These are phyloP conservation scores for Fopius arisanus DNA, from an alignment of 1,140 invertebrate species.

Conservation along the genomic window DNA sequence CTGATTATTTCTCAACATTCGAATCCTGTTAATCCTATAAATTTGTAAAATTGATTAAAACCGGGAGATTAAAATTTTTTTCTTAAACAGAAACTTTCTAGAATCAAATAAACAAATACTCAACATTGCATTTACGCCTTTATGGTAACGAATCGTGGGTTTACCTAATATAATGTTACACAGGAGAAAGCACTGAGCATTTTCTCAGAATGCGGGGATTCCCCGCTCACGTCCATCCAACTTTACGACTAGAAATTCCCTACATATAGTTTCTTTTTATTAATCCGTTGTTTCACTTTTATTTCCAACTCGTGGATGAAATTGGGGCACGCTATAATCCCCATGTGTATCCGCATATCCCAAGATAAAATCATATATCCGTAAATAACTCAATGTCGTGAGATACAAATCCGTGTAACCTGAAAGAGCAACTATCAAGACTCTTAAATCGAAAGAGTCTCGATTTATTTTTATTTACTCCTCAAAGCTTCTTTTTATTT, in stretches of 20 bases:
- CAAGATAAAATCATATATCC: slow-evolving; percentile 3
- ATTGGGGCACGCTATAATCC: neutral
- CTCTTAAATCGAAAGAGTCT: neutral
- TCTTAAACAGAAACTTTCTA: too few species aligned
- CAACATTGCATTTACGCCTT: too few species aligned
- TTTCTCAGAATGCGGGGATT: too few species aligned
- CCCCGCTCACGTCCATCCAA: too few species aligned
- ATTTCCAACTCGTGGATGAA: neutral
- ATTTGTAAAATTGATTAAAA: too few species aligned
- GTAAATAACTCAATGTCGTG: slow-evolving; percentile 18
- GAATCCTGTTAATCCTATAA: too few species aligned
- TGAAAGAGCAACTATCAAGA: neutral
- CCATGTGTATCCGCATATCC: neutral
- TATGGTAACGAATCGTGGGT: too few species aligned
- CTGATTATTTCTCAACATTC: too few species aligned
- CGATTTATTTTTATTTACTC: neutral
- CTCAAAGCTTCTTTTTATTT: neutral
- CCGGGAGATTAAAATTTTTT: too few species aligned
- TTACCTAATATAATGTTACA: too few species aligned
- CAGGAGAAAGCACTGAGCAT: too few species aligned
- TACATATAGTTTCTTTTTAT: neutral
- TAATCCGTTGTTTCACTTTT: neutral
- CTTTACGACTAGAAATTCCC: neutral
- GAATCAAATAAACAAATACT: too few species aligned
- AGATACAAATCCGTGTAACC: slow-evolving; percentile 23